These are phyloP conservation scores for Zaprionus gabonicus DNA, from an alignment of 1,140 invertebrate species.

Conservation along the genomic window DNA sequence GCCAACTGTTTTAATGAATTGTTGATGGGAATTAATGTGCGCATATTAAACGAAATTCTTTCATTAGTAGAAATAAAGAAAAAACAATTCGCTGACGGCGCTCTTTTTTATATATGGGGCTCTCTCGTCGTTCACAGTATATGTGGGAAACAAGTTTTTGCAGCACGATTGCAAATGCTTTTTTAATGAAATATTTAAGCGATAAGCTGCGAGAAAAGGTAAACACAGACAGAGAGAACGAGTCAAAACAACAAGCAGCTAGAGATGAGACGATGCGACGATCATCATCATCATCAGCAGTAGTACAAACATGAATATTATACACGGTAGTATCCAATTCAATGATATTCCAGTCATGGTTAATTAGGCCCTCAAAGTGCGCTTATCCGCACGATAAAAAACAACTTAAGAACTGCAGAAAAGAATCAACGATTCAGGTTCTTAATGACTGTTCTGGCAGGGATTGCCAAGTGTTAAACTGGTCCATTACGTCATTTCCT, in stretches of 20 bases:
- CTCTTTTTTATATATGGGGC: constrained; percentile 46
- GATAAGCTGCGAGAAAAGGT: constrained; percentile 67
- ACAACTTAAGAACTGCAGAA: neutral
- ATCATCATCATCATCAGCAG: constrained; percentile 7
- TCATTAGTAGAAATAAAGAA: constrained; percentile 58
- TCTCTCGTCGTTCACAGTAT: constrained; percentile 1
- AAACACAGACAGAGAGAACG: constrained; percentile 34
- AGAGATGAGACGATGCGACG: constrained; percentile 21
- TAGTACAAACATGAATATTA: neutral
- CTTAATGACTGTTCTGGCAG: neutral
- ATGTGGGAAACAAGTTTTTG: constrained; percentile 76
- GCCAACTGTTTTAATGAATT: constrained; percentile 73
- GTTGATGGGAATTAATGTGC: constrained; percentile 78
- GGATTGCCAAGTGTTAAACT: constrained; percentile 1
- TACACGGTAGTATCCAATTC: neutral
- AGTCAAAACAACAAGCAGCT: neutral
- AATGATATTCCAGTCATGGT: constrained; percentile 24
- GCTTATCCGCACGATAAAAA: constrained; percentile 6
- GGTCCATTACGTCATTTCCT: constrained; percentile 5
- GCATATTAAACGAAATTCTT: constrained; percentile 80
- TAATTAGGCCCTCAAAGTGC: constrained; percentile 19
- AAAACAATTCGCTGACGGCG: constrained; percentile 62
- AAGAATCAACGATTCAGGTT: neutral
- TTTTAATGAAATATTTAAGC: constrained; percentile 78
- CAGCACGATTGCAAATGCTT: constrained; percentile 69